Conservation (phyloP, 1,140 invertebrate genomes). For the Dreissena polymorpha region DNA sequence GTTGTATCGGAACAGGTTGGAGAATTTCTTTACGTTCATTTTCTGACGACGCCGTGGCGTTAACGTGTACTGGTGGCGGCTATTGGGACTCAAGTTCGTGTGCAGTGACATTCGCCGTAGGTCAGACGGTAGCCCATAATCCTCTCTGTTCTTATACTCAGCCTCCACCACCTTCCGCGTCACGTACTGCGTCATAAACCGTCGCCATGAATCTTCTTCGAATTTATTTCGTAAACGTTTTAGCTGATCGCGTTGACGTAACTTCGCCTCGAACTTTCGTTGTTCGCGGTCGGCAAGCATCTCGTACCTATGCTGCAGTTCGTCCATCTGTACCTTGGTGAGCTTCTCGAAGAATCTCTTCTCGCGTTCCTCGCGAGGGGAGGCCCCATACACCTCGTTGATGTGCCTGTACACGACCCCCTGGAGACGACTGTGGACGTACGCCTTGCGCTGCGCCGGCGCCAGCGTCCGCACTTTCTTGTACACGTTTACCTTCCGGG, state of each 20-base stretch:
- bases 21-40: constrained; percentile 56
- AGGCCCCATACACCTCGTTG: constrained; percentile 59
- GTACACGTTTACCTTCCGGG: constrained; percentile 24
- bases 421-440: constrained; percentile 51
- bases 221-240: constrained; percentile 62
- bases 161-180: constrained; percentile 65
- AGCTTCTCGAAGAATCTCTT: constrained; percentile 64
- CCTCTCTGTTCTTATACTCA: constrained; percentile 59
- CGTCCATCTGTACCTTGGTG: constrained; percentile 57
- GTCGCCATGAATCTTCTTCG: constrained; percentile 60
- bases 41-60: constrained; percentile 38
- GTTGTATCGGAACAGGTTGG: constrained; percentile 59
- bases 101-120: constrained; percentile 19
- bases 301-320: constrained; percentile 54
- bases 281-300: constrained; percentile 49
- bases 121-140: constrained; percentile 67
- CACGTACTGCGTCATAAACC: constrained; percentile 71
- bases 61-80: constrained; percentile 17
- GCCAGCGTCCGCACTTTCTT: constrained; percentile 20
- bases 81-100: constrained; percentile 33
- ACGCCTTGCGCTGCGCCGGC: constrained; percentile 35
- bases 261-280: constrained; percentile 57
- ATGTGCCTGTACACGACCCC: constrained; percentile 60
- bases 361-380: constrained; percentile 56
- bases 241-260: constrained; percentile 64